A percentile compares a stretch with the other conserved stretches of the same genome.
phyloP scores from a whole-genome alignment of 1,140 invertebrate genomes.

The Pseudomyrmex concolor region DNA sequence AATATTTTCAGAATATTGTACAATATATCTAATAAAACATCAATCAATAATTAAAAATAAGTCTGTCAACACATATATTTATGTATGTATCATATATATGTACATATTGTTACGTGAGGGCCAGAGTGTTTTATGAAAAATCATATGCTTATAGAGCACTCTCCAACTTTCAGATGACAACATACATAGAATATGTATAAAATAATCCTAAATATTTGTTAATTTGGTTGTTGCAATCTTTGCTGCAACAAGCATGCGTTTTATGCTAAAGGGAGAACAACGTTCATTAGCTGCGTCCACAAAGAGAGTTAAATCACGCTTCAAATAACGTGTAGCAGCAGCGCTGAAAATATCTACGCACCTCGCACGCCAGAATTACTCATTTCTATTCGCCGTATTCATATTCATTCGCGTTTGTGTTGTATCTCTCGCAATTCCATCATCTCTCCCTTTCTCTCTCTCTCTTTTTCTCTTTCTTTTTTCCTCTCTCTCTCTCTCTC shows the following conservation, averaged over 20 bases:
- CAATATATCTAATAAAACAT: too few species aligned
- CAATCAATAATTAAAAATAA: too few species aligned
- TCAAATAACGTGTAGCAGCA: neutral
- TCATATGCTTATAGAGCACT: too few species aligned
- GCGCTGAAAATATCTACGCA: slow-evolving; percentile 27
- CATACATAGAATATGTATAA: neutral
- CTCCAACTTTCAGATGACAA: too few species aligned
- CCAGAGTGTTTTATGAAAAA: too few species aligned
- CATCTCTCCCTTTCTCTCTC: neutral
- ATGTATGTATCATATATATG: too few species aligned
- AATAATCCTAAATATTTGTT: neutral
- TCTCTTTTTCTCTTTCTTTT: neutral
- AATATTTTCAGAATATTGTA: too few species aligned
- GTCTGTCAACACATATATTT: too few species aligned
- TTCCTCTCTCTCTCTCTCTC: neutral
- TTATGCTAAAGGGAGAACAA: neutral
- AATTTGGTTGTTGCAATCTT: neutral
- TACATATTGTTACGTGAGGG: too few species aligned
- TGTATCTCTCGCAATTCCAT: slow-evolving; percentile 1
- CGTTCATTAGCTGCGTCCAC: slow-evolving; percentile 7
- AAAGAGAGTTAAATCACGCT: slow-evolving; percentile 42
- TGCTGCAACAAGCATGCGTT: neutral
- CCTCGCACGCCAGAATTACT: slow-evolving; percentile 13
- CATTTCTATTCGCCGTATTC: slow-evolving; percentile 35
- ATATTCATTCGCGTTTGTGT: slow-evolving; percentile 24